phyloP scores from a whole-genome alignment of 2,113 vertebrate species.

The Eulemur macaco region DNA sequence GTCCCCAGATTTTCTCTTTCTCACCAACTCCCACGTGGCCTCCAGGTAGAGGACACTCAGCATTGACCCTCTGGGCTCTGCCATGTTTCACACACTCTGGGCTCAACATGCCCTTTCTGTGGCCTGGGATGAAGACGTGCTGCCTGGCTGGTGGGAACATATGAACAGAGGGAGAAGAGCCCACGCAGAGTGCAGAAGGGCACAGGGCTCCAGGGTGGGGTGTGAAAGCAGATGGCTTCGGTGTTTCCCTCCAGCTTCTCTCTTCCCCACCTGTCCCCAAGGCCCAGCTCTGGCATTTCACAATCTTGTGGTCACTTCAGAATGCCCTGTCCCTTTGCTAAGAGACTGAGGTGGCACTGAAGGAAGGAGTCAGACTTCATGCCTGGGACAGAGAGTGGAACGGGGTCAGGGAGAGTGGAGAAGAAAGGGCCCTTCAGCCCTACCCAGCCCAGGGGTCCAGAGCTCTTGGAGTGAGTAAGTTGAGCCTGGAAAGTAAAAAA shows the following conservation, averaged over 20 bases:
- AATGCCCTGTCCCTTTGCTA: not conserved
- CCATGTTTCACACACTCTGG: not conserved
- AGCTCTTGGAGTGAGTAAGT: not conserved
- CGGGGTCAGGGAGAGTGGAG: accelerated
- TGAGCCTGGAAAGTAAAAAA: not conserved
- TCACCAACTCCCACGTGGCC: not conserved
- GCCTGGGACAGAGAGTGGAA: not conserved
- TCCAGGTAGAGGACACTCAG: not conserved
- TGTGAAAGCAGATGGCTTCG: not conserved
- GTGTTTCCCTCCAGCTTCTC: not conserved
- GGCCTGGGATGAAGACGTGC: accelerated
- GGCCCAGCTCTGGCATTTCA: not conserved
- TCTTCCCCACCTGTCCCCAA: not conserved
- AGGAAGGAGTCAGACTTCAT: not conserved
- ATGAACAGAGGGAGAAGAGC: not conserved
- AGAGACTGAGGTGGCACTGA: not conserved
- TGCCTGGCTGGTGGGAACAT: not conserved
- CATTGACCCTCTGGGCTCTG: not conserved
- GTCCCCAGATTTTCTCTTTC: not conserved
- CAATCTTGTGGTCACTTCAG: not conserved
- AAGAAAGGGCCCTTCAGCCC: not conserved
- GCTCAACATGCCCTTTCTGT: accelerated
- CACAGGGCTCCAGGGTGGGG: not conserved
- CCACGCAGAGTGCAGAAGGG: not conserved
- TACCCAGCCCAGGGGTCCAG: no score